phyloP scores from a whole-genome alignment of 2,797 vertebrate genomes.

The Falco naumanni region DNA sequence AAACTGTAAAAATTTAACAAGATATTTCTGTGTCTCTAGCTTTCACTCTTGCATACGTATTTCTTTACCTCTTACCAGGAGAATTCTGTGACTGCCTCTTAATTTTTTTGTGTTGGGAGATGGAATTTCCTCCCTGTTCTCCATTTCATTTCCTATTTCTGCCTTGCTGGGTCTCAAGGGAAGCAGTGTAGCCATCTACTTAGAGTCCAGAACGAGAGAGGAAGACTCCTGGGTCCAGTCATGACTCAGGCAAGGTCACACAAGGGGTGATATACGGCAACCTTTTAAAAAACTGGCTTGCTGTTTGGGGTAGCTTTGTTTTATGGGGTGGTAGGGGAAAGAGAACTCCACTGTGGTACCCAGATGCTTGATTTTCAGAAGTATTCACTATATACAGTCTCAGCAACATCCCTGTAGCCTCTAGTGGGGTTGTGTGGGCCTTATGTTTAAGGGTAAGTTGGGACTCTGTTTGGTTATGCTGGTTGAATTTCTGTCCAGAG shows the following conservation, averaged over 20 bases:
- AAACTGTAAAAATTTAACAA: conserved; percentile 78
- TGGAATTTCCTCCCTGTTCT: conserved; percentile 57
- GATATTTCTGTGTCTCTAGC: conserved; percentile 73
- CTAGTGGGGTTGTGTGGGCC: not conserved
- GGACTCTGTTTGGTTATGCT: not conserved
- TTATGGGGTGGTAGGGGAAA: not conserved
- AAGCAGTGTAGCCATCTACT: not conserved
- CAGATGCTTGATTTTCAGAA: not conserved
- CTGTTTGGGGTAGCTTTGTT: conserved; percentile 24
- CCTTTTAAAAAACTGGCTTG: not conserved
- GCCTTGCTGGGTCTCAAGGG: not conserved
- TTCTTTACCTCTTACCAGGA: conserved; percentile 56
- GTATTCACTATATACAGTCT: not conserved
- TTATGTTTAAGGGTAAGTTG: not conserved
- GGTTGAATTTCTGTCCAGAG: not conserved
- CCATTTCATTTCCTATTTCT: conserved; percentile 64
- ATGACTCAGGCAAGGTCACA: conserved; percentile 34
- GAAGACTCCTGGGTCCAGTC: conserved; percentile 36
- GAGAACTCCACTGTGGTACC: not conserved
- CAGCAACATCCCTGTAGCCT: not conserved
- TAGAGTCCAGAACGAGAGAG: conserved; percentile 6
- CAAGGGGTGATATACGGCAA: not conserved
- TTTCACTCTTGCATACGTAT: conserved; percentile 32
- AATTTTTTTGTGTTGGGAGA: conserved; percentile 56
- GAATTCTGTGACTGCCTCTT: conserved; percentile 61